phyloP scores from a whole-genome alignment of 1,140 invertebrate genomes.

The Drosophila mayri region DNA sequence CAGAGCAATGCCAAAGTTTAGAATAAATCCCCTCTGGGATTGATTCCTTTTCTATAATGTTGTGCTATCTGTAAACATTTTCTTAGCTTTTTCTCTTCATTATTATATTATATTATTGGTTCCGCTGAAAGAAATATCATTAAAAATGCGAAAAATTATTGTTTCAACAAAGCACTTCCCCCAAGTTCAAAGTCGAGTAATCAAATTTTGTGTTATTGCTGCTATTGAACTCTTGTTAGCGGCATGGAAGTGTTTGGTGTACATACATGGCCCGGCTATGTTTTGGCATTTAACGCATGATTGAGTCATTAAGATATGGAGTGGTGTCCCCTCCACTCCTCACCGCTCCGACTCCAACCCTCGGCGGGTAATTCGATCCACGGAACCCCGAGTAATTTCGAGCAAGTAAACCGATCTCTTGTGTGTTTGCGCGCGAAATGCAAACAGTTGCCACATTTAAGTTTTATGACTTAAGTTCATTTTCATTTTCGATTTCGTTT shows the following conservation, averaged over 20 bases:
- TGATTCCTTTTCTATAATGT: not conserved
- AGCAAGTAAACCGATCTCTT: conserved; percentile 63
- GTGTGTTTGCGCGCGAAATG: conserved; percentile 55
- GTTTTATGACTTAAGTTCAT: conserved; percentile 43
- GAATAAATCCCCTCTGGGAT: not conserved
- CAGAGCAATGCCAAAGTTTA: not conserved
- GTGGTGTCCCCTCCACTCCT: conserved; percentile 3
- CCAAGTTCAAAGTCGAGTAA: conserved; percentile 66
- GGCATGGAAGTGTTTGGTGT: conserved; percentile 19
- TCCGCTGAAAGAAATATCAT: not conserved
- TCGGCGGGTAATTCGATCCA: conserved; percentile 27
- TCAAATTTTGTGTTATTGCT: conserved; percentile 38
- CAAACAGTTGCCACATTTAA: conserved; percentile 53
- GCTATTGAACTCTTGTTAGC: conserved; percentile 62
- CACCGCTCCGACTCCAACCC: conserved; percentile 1
- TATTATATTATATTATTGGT: not conserved
- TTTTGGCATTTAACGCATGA: conserved; percentile 62
- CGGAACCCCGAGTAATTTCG: conserved; percentile 28
- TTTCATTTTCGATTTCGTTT: conserved; percentile 49
- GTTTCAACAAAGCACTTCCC: conserved; percentile 21
- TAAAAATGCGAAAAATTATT: not conserved
- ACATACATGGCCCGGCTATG: conserved; percentile 19
- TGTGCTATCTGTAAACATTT: not conserved
- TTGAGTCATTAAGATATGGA: conserved; percentile 47
- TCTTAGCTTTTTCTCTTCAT: not conserved